A percentile compares a stretch with the other conserved stretches of the same genome.
phyloP scores from a whole-genome alignment of 2,888 invertebrate species.

The Troglohyphantes excavatus region DNA sequence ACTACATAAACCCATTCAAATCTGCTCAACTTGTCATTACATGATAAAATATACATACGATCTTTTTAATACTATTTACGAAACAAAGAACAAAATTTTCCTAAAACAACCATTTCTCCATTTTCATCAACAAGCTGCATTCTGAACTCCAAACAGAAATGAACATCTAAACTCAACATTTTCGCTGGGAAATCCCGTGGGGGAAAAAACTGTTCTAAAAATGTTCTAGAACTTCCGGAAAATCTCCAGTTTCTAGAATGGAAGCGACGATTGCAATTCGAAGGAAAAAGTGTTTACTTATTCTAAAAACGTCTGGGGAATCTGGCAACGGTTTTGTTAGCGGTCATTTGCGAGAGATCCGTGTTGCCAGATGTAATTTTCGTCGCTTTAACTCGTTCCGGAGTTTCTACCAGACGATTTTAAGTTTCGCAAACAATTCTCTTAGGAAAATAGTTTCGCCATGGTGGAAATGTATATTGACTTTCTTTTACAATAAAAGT shows the following conservation, averaged over 20 bases:
- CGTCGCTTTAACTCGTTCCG: background rate
- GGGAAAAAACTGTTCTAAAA: background rate
- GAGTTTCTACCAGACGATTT: background rate
- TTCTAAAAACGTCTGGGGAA: background rate
- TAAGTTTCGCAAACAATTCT: background rate
- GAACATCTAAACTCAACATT: background rate
- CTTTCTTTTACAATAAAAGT: too few species aligned
- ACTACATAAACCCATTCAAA: too few species aligned
- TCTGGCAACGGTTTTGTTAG: background rate
- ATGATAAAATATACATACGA: too few species aligned
- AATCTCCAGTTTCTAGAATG: background rate
- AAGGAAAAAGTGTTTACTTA: background rate
- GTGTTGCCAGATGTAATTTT: background rate
- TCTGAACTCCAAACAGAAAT: background rate
- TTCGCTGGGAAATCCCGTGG: background rate
- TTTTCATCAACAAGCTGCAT: background rate
- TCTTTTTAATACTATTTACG: too few species aligned
- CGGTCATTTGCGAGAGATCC: background rate
- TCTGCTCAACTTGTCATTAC: too few species aligned
- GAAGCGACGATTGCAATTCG: background rate
- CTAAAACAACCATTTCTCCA: too few species aligned
- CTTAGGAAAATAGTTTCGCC: background rate
- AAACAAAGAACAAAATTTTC: too few species aligned
- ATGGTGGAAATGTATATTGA: too few species aligned
- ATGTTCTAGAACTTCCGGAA: background rate